Evolutionary conservation across 2,797 vertebrate genomes (phyloP), one percentile per base, ranked within the genome.

Genomic region (Hyperoplus immaculatus): DNA sequence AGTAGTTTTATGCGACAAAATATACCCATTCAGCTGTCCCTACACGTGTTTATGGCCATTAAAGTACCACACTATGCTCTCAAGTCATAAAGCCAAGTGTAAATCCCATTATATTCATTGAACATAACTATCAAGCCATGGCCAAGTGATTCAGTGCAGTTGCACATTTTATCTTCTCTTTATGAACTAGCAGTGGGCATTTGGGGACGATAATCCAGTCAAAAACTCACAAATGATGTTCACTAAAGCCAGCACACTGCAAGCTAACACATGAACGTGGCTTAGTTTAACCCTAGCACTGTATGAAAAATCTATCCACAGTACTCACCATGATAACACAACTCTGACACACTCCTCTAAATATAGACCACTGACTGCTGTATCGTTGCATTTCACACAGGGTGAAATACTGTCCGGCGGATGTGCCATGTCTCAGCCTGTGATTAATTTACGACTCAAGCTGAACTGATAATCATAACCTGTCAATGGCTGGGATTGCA

Each of bases 341-440:
- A 69, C 75, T 59, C 71, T 59, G 80, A 80, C 70, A 66, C 29
- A 10, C 81, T 57, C 69, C 2, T 81, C 88, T 92, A 92, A 92
- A 92, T 83, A 90, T 88, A 93, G 83, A 74, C 4, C 10, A 56
- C 62, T 82, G 81, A 84, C 77, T 76, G 18, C 45, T 41, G 49
- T 59, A 74, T 72, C 41, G 39, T 85, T 78, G 78, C 54, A 88
- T 84, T 87, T 91, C 82, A 77, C 87, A 92, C 78, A 16, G 46
- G 62, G 50, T 78, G 75, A 65, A 84, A 72, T 77, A 79, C 72
- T 77, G 69, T 83, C 65, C 58, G 62, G 55, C 7, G 45, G 29
- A 75, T 58, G 77, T 75, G 69, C 42, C 64, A 72, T 45, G 54
- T 69, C 72, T 18, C 29, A 53, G 72, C 50, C 65, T 75, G 51